Evolutionary conservation across 2,113 vertebrate genomes (phyloP), one percentile per base, ranked within the genome.

Genomic region (Zapus hudsonius): DNA sequence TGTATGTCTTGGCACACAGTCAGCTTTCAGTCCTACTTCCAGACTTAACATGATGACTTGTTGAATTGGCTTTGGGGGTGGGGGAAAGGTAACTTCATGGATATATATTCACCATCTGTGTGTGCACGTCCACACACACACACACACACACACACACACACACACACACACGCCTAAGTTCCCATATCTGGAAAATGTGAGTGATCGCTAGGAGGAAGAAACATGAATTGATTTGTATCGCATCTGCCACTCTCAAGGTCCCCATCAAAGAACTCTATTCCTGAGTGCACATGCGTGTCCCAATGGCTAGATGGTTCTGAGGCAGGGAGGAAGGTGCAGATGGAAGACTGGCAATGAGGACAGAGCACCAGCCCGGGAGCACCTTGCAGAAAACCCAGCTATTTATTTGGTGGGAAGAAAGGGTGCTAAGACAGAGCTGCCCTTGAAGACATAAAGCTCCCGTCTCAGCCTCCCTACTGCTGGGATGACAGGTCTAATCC

Each of bases 21-120:
- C 96, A 97, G 25, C 5, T 15, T 25, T 73, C 95, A 93, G 79
- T 63, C 82, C 91, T 73, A 61, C 85, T 94, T 93, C 82, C 92
- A 94, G 94, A 82, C 82, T 94, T 86, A 76, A 88, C 44, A 25
- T 17, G 61, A 89, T 40, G 66, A 91, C 90, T 93, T 90, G 94
- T 93, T 93, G 95, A 72, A 80, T 92, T 2, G 19, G 40, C 80
- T 88, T 55, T 69, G 29, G 55, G 66, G 44, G 19, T 72, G 47
- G 52, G 52, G 16, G 52, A 73, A 90, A 88, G 92, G 90, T 94
- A 89, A 73, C 89, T 59, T 20, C 59, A 19, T 55, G 44, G 13
- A 33, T 67, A 67, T 33, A 47, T 17, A 33, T 22, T 82, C n/a
- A 82, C 61, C 40, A 25, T 40, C 3, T 61, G 13, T n/a, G 5